These are phyloP conservation scores for Pseudomyrmex pallidus DNA, from an alignment of 1,140 invertebrate genomes.

Conservation along the genomic window DNA sequence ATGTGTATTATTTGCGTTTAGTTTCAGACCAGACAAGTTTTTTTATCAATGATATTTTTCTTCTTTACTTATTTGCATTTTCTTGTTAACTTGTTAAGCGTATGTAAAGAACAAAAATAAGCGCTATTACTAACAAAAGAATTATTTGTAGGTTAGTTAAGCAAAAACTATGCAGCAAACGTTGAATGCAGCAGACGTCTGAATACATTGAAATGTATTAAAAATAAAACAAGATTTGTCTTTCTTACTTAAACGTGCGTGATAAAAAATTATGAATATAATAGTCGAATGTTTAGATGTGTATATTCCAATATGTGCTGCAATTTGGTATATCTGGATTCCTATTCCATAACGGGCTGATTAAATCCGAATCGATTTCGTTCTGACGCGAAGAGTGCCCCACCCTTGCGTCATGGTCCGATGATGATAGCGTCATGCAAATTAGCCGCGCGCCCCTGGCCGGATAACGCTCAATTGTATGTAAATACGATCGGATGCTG, in stretches of 20 bases:
- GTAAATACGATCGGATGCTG: conserved; percentile 72
- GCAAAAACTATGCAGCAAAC: neutral
- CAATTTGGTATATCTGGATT: too few species aligned
- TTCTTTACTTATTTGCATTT: neutral
- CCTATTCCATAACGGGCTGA: neutral
- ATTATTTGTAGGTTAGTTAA: neutral
- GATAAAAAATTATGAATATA: too few species aligned
- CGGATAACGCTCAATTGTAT: conserved; percentile 73
- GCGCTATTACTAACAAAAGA: neutral
- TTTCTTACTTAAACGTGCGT: neutral
- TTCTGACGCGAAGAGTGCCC: conserved; percentile 4
- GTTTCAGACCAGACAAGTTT: neutral
- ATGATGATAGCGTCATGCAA: conserved; percentile 65
- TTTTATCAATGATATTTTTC: neutral
- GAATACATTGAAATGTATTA: neutral
- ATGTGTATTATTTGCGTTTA: neutral
- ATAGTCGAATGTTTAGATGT: too few species aligned
- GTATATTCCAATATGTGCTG: too few species aligned
- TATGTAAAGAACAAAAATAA: neutral
- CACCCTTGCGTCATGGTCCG: conserved; percentile 12
- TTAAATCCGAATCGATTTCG: conserved; percentile 29
- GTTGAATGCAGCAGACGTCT: neutral
- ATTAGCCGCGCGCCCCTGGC: conserved; percentile 52
- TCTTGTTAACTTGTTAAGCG: too few species aligned
- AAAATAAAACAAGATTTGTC: neutral